Base-by-base conservation (phyloP, 2,113 vertebrate genomes). In the Opisthocomus hoazin region DNA sequence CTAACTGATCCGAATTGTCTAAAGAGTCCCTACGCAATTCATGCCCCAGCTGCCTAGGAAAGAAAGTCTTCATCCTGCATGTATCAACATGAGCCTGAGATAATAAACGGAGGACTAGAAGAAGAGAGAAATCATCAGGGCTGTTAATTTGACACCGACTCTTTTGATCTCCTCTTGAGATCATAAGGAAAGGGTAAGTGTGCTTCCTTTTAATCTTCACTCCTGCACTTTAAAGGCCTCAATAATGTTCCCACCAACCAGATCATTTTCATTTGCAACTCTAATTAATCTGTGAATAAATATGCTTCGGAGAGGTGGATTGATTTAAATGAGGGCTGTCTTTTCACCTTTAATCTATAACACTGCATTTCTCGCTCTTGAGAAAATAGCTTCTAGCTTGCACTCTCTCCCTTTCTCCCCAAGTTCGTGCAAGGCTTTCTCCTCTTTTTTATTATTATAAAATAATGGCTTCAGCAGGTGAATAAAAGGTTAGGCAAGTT, bases 261-360 rank as follows among this genome's bases (percentile, higher is more conserved):
- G 97, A 98, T 98, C 96, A 98, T 98, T 98, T 98, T 98, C 97
- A 98, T 98, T 98, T 98, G 97, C 98, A 98, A 97, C 98, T 97
- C 98, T 98, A 98, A 98, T 98, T 98, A 98, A 98, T 98, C 97
- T 98, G 96, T 97, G 97, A 98, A 98, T 98, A 98, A 98, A 98
- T 98, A 98, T 96, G 97, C 97, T 98, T 98, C 96, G 77, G 97
- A 98, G 98, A 98, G 98, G 97, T 98, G 98, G 98, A 97, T 97
- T 98, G 97, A 97, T 98, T 98, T 98, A 98, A 98, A 98, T 98
- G 98, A 98, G 96, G 96, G 87, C 97, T 97, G 94, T 96, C 97
- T 98, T 98, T 97, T 98, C 98, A 98, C 98, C 98, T 98, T 98
- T 98, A 98, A 98, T 98, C 98, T 98, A 97, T 92, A 95, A 96